Evolutionary conservation across 2,797 vertebrate genomes (phyloP).

Genomic region (Sebastes kiyomatsui): DNA sequence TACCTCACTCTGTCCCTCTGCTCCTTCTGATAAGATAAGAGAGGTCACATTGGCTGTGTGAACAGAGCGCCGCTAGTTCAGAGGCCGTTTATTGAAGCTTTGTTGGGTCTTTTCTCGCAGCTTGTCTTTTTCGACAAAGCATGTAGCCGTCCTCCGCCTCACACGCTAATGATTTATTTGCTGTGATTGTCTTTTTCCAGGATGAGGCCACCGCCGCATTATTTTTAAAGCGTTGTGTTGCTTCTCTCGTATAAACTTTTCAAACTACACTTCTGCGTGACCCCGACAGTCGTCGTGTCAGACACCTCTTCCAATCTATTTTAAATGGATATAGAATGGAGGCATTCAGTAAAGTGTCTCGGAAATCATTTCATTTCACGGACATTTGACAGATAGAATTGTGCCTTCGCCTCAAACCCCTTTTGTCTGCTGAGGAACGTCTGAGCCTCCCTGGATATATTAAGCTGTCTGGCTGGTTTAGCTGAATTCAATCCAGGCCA

Average conservation of each 20-base stretch:
- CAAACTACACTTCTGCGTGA: slow-evolving; percentile 8
- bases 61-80: slow-evolving; percentile 36
- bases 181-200: background rate
- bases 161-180: slow-evolving; percentile 37
- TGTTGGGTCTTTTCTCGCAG: slow-evolving; percentile 25
- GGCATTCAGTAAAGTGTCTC: slow-evolving; percentile 47
- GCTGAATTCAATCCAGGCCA: slow-evolving; percentile 51
- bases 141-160: background rate
- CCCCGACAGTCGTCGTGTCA: background rate
- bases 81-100: slow-evolving; percentile 38
- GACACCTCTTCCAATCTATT: slow-evolving; percentile 28
- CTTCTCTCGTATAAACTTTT: slow-evolving; percentile 10
- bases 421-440: slow-evolving; percentile 54
- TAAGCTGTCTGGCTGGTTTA: slow-evolving; percentile 58
- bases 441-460: slow-evolving; percentile 53
- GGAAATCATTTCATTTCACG: slow-evolving; percentile 65
- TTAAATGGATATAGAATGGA: slow-evolving; percentile 33
- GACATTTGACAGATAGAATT: slow-evolving; percentile 65
- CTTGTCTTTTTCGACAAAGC: slow-evolving; percentile 10
- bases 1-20: slow-evolving; percentile 35
- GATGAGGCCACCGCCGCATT: background rate
- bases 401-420: slow-evolving; percentile 33
- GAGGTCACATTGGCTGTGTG: slow-evolving; percentile 59
- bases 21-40: slow-evolving; percentile 61
- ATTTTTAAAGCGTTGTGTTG: slow-evolving; percentile 15